A percentile compares a stretch with the other conserved stretches of the same genome.
Conservation (phyloP, 2,888 invertebrate genomes). For the Drosophila kanekoi region DNA sequence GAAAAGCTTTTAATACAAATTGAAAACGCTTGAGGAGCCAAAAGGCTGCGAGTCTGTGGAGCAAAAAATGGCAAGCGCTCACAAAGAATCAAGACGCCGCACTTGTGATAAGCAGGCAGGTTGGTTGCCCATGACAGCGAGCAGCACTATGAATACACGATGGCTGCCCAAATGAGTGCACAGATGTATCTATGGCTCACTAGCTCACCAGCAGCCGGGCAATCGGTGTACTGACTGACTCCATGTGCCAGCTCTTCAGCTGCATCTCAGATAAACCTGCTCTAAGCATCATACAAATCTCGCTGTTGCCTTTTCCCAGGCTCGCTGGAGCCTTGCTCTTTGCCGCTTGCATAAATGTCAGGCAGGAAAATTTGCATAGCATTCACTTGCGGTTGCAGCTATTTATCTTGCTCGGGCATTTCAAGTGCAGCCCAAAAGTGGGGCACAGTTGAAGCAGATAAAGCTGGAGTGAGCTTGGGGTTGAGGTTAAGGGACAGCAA, state of each 20-base stretch:
- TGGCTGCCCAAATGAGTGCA: conserved; percentile 62
- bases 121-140: conserved; percentile 39
- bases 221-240: conserved; percentile 6
- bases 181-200: conserved; percentile 30
- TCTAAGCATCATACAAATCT: conserved; percentile 39
- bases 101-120: conserved; percentile 64
- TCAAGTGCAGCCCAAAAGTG: conserved; percentile 57
- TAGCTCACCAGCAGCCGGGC: conserved; percentile 17
- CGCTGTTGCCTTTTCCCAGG: conserved; percentile 2
- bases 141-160: conserved; percentile 37
- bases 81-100: conserved; percentile 47
- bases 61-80: conserved; percentile 51
- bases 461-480: neutral
- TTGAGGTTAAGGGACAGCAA: conserved; percentile 32
- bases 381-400: conserved; percentile 57
- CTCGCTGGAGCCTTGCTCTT: neutral
- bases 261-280: conserved; percentile 42
- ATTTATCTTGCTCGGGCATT: conserved; percentile 62
- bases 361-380: conserved; percentile 61
- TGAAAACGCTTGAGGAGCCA: conserved; percentile 68
- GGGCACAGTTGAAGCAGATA: conserved; percentile 23
- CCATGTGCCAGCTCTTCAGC: conserved; percentile 7
- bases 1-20: conserved; percentile 81
- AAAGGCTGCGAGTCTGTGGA: conserved; percentile 16
- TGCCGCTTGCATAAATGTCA: conserved; percentile 67